Percentiles rank a stretch among this genome's conserved stretches.
Conservation (phyloP, 2,113 vertebrate species). For the Rhombomys opimus region DNA sequence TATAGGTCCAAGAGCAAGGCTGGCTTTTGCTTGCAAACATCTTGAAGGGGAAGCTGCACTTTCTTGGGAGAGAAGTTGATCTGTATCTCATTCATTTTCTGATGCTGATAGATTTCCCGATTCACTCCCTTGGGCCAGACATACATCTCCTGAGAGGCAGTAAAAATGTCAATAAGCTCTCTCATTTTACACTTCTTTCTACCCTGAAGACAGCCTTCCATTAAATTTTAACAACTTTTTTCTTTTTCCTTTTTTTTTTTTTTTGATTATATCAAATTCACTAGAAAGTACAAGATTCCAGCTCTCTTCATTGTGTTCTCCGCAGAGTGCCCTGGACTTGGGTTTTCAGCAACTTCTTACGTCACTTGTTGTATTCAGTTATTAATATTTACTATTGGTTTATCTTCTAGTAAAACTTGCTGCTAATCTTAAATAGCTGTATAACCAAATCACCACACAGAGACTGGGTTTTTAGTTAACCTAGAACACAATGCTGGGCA, state of each 20-base stretch:
- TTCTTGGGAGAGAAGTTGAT: slow-evolving; percentile 48
- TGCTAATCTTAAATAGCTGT: too few relatives aligned
- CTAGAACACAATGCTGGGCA: too few relatives aligned
- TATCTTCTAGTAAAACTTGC: too few relatives aligned
- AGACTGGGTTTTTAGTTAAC: too few relatives aligned
- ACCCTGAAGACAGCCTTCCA: slow-evolving; percentile 30
- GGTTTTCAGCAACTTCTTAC: not conserved
- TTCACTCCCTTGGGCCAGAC: slow-evolving; percentile 49
- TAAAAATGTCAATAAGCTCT: slow-evolving; percentile 65
- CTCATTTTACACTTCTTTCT: slow-evolving; percentile 62
- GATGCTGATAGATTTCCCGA: slow-evolving; percentile 41
- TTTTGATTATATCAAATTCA: slow-evolving; percentile 66
- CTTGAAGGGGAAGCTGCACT: not conserved
- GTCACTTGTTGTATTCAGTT: too few relatives aligned
- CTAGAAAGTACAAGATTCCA: slow-evolving; percentile 33
- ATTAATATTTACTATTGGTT: too few relatives aligned
- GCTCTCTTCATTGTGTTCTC: not conserved
- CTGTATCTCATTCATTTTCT: not conserved
- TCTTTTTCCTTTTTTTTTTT: not conserved
- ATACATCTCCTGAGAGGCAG: slow-evolving; percentile 49
- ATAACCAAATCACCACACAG: too few relatives aligned
- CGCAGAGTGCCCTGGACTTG: not conserved
- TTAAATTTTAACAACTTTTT: slow-evolving; percentile 53
- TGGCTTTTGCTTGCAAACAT: not conserved
- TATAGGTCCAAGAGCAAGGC: not conserved